Evolutionary conservation across 2,797 vertebrate species (phyloP).

Genomic region (Megaceryle alcyon): DNA sequence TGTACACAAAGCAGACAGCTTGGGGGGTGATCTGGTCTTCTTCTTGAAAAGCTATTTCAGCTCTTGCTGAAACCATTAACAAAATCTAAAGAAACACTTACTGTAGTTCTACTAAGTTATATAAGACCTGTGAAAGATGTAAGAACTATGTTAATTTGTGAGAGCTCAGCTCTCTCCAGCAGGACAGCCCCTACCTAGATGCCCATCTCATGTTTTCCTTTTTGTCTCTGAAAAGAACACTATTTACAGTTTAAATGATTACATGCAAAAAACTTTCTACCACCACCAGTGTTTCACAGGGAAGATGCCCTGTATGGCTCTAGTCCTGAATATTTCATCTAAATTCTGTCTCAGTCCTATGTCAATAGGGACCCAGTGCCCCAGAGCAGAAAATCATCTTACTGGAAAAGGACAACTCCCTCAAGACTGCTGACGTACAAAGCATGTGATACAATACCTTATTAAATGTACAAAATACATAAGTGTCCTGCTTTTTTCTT

Average conservation of each 20-base stretch:
- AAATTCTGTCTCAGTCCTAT: not conserved
- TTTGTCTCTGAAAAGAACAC: not conserved
- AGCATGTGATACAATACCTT: fast-evolving
- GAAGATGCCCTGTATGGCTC: fast-evolving
- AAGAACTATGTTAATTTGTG: not conserved
- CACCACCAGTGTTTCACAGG: not conserved
- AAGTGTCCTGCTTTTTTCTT: not conserved
- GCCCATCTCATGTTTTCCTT: not conserved
- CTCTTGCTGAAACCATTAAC: not conserved
- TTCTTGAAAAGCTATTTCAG: not conserved
- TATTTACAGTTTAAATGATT: not conserved
- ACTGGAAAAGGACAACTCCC: not conserved
- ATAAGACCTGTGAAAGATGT: not conserved
- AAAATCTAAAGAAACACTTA: not conserved
- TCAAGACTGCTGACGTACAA: not conserved
- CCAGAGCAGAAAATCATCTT: not conserved
- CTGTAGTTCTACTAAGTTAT: fast-evolving
- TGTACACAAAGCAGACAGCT: not conserved
- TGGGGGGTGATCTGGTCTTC: not conserved
- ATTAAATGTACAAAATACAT: not conserved
- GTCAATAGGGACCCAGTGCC: not conserved
- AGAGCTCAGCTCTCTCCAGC: not conserved
- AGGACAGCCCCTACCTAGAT: not conserved
- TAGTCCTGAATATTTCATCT: not conserved
- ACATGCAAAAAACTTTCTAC: not conserved